Evolutionary conservation across 1,140 invertebrate species (phyloP), one percentile per base, ranked within the genome.

Genomic region (Drosophila equinoxialis): DNA sequence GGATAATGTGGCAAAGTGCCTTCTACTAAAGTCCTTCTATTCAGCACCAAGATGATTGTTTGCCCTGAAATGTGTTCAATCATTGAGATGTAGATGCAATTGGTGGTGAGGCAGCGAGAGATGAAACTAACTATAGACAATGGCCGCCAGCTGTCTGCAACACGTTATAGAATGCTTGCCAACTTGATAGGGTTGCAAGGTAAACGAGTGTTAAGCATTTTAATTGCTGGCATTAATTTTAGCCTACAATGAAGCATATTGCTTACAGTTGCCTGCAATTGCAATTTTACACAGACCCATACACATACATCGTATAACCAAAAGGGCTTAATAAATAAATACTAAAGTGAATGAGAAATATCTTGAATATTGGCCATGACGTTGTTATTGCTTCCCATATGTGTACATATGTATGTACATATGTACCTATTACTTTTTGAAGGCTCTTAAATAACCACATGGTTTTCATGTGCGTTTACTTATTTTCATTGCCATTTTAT

Each of bases 141-240:
- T 33, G 2, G 64, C 75, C 60, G 72, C 76, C 71, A 75, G 72
- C 76, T 74, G 64, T 67, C 65, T 59, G 57, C 33, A 59, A 59
- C 57, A 51, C 17, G 20, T 51, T 59, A 13, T 33, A 6, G 54
- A 26, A 33, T 59, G 33, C 33, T 37, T 17, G 30, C 35, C 42
- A 26, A 77, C 51, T 77, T 58, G 71, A 73, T 76, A 70, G 65
- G 65, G 41, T 39, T 74, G 68, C 51, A 67, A 67, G 55, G 39
- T 64, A 68, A 67, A 37, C 67, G 75, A 74, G 75, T 77, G 75
- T 77, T 77, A 74, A 78, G 68, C 75, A 74, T 74, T 78, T 78
- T 78, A 78, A 78, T 78, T 74, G 71, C 64, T 20, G 71, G 75
- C 75, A 78, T 78, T 78, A 74, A 78, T 78, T 74, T 65, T 23